A percentile compares a stretch with the other conserved stretches of the same genome.
Conservation (phyloP, 2,797 vertebrate genomes). For the Silurus lanzhouensis region DNA sequence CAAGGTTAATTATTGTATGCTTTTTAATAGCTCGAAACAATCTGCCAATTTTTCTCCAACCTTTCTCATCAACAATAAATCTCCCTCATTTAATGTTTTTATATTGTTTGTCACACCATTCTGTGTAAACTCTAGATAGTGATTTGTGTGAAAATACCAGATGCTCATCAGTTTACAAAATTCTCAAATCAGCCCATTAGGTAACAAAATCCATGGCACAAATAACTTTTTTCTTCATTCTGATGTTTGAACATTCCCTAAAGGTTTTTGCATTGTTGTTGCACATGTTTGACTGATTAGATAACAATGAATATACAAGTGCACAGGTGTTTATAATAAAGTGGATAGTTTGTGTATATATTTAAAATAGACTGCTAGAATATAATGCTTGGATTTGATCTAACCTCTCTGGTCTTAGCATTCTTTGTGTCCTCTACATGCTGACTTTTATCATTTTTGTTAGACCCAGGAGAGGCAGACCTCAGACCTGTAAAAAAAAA, state of each 20-base stretch:
- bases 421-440: slow-evolving; percentile 21
- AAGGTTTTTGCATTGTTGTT: neutral
- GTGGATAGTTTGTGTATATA: neutral
- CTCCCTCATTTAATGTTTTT: no score
- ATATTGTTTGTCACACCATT: no score
- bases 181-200: neutral
- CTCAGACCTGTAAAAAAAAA: slow-evolving; percentile 2
- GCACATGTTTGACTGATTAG: neutral
- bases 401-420: slow-evolving; percentile 46
- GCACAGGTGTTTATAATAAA: neutral
- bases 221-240: neutral
- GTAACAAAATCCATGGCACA: neutral
- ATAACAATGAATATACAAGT: neutral
- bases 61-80: no score
- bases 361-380: neutral
- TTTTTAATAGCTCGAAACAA: no score
- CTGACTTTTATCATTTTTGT: slow-evolving; percentile 4
- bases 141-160: no score
- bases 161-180: neutral
- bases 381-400: neutral
- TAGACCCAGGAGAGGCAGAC: slow-evolving; percentile 13
- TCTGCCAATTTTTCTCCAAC: no score
- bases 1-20: no score
- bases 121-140: no score
- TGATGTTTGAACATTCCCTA: neutral